These are phyloP conservation scores for Oryzias celebensis DNA, from an alignment of 2,113 vertebrate species.

Conservation along the genomic window DNA sequence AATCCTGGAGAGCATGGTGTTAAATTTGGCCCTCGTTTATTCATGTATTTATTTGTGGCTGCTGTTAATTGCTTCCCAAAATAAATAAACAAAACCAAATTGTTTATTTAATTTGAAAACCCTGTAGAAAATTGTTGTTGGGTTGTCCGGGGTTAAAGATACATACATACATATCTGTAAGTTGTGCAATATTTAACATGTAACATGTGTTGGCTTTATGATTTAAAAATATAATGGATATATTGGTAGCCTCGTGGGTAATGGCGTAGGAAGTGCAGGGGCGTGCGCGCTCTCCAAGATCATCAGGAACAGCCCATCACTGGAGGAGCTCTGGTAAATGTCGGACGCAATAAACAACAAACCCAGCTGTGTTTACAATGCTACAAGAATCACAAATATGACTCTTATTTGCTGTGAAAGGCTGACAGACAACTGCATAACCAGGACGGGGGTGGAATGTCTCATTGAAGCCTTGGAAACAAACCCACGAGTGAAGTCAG, in stretches of 20 bases:
- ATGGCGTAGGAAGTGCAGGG: slow-evolving; percentile 79
- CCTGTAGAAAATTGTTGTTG: too few species aligned
- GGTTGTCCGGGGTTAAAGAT: not conserved
- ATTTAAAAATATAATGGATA: not conserved
- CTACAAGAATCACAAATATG: not conserved
- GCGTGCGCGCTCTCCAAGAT: slow-evolving; percentile 79
- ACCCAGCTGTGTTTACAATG: too few species aligned
- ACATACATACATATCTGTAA: not conserved
- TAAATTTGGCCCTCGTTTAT: too few species aligned
- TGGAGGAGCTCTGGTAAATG: slow-evolving; percentile 83
- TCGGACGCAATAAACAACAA: not conserved
- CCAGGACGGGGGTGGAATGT: slow-evolving; percentile 75
- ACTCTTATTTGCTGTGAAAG: slow-evolving; percentile 63
- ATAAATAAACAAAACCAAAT: too few species aligned
- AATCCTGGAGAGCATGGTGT: not conserved
- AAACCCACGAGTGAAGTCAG: slow-evolving; percentile 74
- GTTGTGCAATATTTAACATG: too few species aligned
- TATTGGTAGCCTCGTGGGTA: slow-evolving; percentile 80
- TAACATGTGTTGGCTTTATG: too few species aligned
- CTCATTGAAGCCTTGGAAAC: slow-evolving; percentile 75
- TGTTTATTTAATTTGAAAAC: too few species aligned
- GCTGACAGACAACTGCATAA: slow-evolving; percentile 82
- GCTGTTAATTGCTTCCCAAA: too few species aligned
- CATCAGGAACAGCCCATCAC: slow-evolving; percentile 70
- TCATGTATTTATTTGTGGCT: too few species aligned